A percentile compares a stretch with the other conserved stretches of the same genome.
phyloP scores from a whole-genome alignment of 2,888 invertebrate genomes.

The Cheilosia grossa region DNA sequence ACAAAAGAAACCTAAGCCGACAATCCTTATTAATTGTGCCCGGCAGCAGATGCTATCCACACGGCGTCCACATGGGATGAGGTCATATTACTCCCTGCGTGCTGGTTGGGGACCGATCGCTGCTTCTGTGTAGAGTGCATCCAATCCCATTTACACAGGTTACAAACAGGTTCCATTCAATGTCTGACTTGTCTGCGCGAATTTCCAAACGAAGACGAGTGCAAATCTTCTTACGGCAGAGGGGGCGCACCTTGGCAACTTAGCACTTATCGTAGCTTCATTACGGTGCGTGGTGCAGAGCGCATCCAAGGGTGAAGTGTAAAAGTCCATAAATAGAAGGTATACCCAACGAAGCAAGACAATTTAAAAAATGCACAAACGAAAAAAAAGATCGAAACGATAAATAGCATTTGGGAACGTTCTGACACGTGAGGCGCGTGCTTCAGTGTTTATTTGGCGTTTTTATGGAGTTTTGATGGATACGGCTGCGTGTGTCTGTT shows the following conservation, averaged over 20 bases:
- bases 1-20: constrained; percentile 50
- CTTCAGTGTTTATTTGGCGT: constrained; percentile 59
- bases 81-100: constrained; percentile 51
- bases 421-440: constrained; percentile 68
- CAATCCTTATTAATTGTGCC: constrained; percentile 64
- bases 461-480: constrained; percentile 67
- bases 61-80: constrained; percentile 60
- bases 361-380: constrained; percentile 19
- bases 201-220: constrained; percentile 14
- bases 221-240: constrained; percentile 47
- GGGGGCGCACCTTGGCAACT: constrained; percentile 52
- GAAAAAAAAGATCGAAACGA: constrained; percentile 20
- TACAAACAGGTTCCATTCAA: constrained; percentile 60
- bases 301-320: constrained; percentile 61
- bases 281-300: constrained; percentile 32
- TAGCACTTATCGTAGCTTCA: constrained; percentile 45
- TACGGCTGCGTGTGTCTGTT: constrained; percentile 54
- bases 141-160: constrained; percentile 46
- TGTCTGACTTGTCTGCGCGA: constrained; percentile 52
- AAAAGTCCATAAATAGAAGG: constrained; percentile 69
- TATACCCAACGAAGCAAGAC: constrained; percentile 59
- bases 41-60: constrained; percentile 66
- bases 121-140: constrained; percentile 9
- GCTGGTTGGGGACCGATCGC: constrained; percentile 15
- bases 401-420: constrained; percentile 55